Evolutionary conservation across 2,113 vertebrate species (phyloP), one percentile per base, ranked within the genome.

Genomic region (Cavia aperea): DNA sequence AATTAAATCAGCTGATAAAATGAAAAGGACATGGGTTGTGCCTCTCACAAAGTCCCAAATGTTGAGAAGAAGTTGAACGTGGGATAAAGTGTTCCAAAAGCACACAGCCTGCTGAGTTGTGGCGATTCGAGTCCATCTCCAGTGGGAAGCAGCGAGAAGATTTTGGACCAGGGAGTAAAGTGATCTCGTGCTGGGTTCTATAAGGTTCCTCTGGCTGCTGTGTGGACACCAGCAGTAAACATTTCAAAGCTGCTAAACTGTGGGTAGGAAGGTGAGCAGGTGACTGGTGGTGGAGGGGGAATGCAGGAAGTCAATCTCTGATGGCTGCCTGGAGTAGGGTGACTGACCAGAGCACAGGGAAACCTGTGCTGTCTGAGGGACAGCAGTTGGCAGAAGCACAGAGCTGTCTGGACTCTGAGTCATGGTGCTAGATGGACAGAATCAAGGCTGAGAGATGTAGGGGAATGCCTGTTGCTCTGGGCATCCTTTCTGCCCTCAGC

Each of bases 401-500:
- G 31, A 24, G n/a, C 36, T 19, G 65, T 19, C 19, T 58, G 31
- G 68, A 43, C 5, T 21, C 51, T 43, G 60, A 54, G 79, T 21
- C 62, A 4, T 1, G 14, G 81, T 31, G n/a, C 75, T 18, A 14
- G 13, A 33, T 0, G 3, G 36, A 62, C 24, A 16, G 3, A 2
- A 9, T 16, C 24, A 21, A 19, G 21, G 21, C 43, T 23, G 49
- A 36, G 60, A 46, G 21, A 36, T 1, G 0, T 3, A 24, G 19
- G 16, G 58, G 36, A 39, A 7, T 3, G 4, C 56, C 39, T 39
- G 4, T 11, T 51, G 43, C 72, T 16, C 1, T 1, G 39, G 33
- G 9, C 4, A 11, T 0, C 49, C 21, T 4, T 13, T 51, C 6
- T 29, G 24, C 62, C 15, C 36, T 26, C 26, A 36, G 62, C 26